A percentile compares a stretch with the other conserved stretches of the same genome.
Evolutionary conservation across 2,113 vertebrate species (phyloP).

Genomic region (Oncorhynchus tshawytscha): DNA sequence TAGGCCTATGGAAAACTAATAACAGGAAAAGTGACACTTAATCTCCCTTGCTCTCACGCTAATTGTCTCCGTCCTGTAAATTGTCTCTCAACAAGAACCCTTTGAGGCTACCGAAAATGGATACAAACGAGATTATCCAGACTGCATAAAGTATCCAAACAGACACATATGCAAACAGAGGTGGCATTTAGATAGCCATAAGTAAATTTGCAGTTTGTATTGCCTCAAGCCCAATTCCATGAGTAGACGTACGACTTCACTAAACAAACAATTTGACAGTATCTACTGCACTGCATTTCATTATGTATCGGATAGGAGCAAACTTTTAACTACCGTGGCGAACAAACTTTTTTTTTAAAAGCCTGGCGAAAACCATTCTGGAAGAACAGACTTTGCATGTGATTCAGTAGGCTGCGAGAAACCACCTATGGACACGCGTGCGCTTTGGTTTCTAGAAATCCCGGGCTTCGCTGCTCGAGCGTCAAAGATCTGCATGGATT

Average conservation of each 20-base stretch:
- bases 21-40: conserved; percentile 31
- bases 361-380: neutral
- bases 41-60: conserved; percentile 15
- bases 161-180: neutral
- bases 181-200: neutral
- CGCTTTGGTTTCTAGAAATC: no score
- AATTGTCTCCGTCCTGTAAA: neutral
- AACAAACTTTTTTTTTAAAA: neutral
- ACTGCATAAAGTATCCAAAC: no score
- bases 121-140: no score
- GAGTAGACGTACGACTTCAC: no score
- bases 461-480: no score
- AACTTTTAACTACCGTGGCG: no score
- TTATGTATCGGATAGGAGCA: neutral
- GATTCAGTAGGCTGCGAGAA: no score
- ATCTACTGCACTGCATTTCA: no score
- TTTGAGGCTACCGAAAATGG: neutral
- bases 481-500: no score
- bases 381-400: no score
- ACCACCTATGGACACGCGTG: no score
- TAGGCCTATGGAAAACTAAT: conserved; percentile 33
- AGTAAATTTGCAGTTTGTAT: neutral
- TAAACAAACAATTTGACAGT: no score
- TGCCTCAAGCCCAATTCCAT: neutral
- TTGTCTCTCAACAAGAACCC: neutral